These are phyloP conservation scores for Nemopilema nomurai DNA, from an alignment of 30 jellyfish, hydroid and myxozoan species.

Conservation along the genomic window DNA sequence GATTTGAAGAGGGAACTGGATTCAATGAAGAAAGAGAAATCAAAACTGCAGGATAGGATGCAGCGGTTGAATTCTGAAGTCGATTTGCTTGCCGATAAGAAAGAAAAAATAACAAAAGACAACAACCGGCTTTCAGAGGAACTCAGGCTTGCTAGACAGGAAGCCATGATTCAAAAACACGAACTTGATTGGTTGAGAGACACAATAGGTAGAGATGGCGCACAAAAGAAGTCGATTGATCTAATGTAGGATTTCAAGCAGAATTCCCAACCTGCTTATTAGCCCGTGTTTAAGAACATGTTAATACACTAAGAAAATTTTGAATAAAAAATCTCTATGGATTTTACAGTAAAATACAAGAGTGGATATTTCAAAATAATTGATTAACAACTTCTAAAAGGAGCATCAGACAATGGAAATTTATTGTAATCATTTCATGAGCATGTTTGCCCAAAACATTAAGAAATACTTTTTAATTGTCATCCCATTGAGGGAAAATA, in stretches of 20 bases:
- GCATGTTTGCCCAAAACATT: too few relatives aligned
- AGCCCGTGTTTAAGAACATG: too few relatives aligned
- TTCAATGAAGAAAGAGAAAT: constrained; percentile 8
- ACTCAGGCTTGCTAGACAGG: constrained; percentile 44
- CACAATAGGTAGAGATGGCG: constrained; percentile 39
- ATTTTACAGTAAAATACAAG: too few relatives aligned
- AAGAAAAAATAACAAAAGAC: not conserved
- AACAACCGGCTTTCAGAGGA: constrained; percentile 28
- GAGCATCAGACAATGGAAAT: too few relatives aligned
- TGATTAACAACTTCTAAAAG: too few relatives aligned
- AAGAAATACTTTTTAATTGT: too few relatives aligned
- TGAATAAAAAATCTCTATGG: too few relatives aligned
- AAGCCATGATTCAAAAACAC: constrained; percentile 46
- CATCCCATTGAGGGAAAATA: too few relatives aligned
- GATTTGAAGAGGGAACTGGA: constrained; percentile 31
- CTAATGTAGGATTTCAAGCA: not conserved
- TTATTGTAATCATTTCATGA: too few relatives aligned
- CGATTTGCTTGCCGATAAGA: not conserved
- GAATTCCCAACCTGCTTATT: not conserved
- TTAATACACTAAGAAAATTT: too few relatives aligned
- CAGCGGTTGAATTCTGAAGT: constrained; percentile 13
- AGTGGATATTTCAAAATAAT: too few relatives aligned
- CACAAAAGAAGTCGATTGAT: not conserved
- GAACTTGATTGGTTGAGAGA: constrained; percentile 72
- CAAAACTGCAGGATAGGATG: constrained; percentile 10